Evolutionary conservation across 2,797 vertebrate species (phyloP), one percentile per base, ranked within the genome.

Genomic region (Micromesistius poutassou): DNA sequence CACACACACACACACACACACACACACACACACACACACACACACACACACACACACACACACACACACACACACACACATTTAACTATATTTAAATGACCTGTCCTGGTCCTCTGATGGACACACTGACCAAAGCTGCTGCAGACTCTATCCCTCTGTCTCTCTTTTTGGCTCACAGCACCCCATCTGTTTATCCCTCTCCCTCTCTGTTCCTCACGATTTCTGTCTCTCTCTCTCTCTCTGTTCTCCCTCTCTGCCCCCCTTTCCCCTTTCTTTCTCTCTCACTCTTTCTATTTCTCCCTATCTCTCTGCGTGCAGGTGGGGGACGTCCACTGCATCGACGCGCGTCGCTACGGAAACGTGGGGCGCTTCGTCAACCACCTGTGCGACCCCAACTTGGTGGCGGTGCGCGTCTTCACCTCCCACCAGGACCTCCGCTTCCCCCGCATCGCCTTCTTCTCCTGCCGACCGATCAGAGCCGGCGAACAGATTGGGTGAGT

Each of bases 291-390:
- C 4, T 5, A 31, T 72, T 5, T 22, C 35, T n/a, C n/a, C 28
- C 62, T 2, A 1, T 62, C 31, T 71, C 68, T 16, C 30, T 71
- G 19, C 22, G 1, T 75, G 3, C 79, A 99, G 98, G 96, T 97
- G 0, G 96, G 96, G 5, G 96, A 98, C n/a, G 85, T 94, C 6
- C 96, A 98, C 91, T 99, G 97, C 89, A 96, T 99, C 0, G 97
- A 98, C 0, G 97, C 96, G 0, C 95, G 96, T 38, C 96, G 96
- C 88, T 99, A 97, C 0, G 98, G 97, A 75, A 98, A 98, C 85
- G 93, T 99, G 74, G 96, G 97, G 85, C 96, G 97, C 82, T 99
- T 99, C 90, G 95, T 98, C 78, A 99, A 99, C 94, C 97, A 99
- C 83, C 94, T 97, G 88, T 99, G 98, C 8, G 97, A 99, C 89